Evolutionary conservation across 2,113 vertebrate species (phyloP).

Genomic region (Passer domesticus): DNA sequence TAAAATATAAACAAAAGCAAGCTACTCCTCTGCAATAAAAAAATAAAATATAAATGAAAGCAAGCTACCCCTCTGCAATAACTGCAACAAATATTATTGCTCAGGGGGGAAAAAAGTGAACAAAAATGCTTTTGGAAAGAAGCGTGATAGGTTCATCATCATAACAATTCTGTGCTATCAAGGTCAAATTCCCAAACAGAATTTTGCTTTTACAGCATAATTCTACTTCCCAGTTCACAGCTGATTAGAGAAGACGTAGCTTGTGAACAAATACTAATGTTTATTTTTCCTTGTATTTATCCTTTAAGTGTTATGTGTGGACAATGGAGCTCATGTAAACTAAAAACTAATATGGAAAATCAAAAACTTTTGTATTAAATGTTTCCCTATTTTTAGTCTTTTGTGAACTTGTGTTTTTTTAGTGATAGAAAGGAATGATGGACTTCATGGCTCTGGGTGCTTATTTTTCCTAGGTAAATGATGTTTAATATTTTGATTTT

Average conservation of each 20-base stretch:
- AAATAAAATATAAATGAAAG: not conserved
- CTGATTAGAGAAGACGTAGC: not conserved
- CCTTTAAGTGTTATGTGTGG: not conserved
- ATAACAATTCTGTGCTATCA: not conserved
- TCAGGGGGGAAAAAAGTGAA: accelerated
- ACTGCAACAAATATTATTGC: not conserved
- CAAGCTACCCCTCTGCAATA: too few relatives aligned
- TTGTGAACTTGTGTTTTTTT: not conserved
- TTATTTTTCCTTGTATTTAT: not conserved
- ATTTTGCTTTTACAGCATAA: not conserved
- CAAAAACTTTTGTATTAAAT: not conserved
- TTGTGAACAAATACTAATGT: not conserved
- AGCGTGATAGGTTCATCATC: not conserved
- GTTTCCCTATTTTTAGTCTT: not conserved
- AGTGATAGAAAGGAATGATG: not conserved
- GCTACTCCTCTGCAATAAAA: not conserved
- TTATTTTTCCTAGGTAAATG: not conserved
- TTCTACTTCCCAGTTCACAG: not conserved
- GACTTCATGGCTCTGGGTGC: not conserved
- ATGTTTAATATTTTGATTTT: not conserved
- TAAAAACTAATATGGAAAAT: not conserved
- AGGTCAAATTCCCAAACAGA: not conserved
- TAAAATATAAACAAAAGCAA: not conserved
- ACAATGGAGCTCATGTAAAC: not conserved
- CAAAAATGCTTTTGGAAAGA: not conserved